Evolutionary conservation across 2,113 vertebrate species (phyloP).

Genomic region (Cyanistes caeruleus): DNA sequence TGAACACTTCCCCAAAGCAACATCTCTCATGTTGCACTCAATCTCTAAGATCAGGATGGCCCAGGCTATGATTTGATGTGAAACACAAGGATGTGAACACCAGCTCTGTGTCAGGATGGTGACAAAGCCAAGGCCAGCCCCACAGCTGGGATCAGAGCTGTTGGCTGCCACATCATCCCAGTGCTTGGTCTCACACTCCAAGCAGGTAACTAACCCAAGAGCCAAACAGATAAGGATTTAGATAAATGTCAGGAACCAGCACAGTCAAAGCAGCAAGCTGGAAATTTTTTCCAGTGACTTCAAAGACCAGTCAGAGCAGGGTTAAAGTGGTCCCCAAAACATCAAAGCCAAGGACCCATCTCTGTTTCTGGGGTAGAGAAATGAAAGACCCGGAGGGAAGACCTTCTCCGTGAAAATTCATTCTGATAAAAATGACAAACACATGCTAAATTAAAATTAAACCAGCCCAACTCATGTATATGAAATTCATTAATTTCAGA

Average conservation of each 20-base stretch:
- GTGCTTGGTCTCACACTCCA: not conserved
- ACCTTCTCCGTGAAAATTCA: slow-evolving; percentile 46
- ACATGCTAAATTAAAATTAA: slow-evolving; percentile 61
- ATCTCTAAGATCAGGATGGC: rapidly evolving
- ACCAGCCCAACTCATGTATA: not conserved
- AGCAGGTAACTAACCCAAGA: not conserved
- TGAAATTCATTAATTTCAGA: slow-evolving; percentile 65
- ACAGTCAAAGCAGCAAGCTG: not conserved
- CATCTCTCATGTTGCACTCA: not conserved
- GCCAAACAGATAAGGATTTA: not conserved
- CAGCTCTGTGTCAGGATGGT: not conserved
- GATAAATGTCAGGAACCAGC: not conserved
- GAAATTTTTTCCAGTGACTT: not conserved
- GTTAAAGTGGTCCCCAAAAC: not conserved
- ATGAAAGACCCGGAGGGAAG: not conserved
- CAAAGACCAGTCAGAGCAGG: not conserved
- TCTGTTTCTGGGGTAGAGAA: not conserved
- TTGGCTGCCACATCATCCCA: not conserved
- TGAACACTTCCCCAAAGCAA: not conserved
- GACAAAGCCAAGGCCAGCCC: not conserved
- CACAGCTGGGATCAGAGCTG: not conserved
- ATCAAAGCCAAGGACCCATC: not conserved
- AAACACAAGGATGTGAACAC: not conserved
- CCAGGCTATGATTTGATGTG: not conserved
- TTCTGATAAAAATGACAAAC: slow-evolving; percentile 53